phyloP scores from a whole-genome alignment of 2,888 invertebrate species.

The Athalia circularis region DNA sequence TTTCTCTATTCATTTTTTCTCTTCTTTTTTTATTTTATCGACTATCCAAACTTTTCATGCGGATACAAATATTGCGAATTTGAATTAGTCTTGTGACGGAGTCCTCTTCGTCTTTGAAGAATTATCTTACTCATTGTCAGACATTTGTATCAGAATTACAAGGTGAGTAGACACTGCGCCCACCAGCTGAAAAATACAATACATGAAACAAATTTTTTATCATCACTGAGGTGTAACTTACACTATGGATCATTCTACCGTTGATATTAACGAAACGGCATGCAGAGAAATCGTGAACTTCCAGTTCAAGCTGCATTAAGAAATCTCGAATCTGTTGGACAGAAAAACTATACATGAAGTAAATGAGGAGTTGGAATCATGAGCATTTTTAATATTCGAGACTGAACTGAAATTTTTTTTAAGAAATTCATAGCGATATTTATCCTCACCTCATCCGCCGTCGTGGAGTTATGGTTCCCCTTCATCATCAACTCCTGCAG shows the following conservation, averaged over 20 bases:
- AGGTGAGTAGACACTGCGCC: neutral
- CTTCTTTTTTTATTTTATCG: no score
- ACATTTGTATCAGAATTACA: constrained; percentile 5
- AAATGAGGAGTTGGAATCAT: neutral
- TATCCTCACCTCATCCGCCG: neutral
- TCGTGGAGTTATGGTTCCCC: neutral
- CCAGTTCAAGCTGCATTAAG: constrained; percentile 7
- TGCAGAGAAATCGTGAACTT: neutral
- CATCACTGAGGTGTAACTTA: neutral
- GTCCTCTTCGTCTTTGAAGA: neutral
- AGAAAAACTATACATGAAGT: neutral
- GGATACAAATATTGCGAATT: no score
- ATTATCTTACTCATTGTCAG: neutral
- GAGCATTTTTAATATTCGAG: no score
- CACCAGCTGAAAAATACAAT: neutral
- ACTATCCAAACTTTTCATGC: no score
- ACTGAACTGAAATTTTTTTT: no score
- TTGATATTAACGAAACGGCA: neutral
- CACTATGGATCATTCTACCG: neutral
- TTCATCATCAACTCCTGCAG: neutral
- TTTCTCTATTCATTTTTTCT: no score
- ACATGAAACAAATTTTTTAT: no score
- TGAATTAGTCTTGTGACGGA: no score
- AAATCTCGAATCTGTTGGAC: constrained; percentile 2
- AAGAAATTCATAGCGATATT: no score